Evolutionary conservation across 1,140 invertebrate genomes (phyloP), one percentile per base, ranked within the genome.

Genomic region (Papilio machaon): DNA sequence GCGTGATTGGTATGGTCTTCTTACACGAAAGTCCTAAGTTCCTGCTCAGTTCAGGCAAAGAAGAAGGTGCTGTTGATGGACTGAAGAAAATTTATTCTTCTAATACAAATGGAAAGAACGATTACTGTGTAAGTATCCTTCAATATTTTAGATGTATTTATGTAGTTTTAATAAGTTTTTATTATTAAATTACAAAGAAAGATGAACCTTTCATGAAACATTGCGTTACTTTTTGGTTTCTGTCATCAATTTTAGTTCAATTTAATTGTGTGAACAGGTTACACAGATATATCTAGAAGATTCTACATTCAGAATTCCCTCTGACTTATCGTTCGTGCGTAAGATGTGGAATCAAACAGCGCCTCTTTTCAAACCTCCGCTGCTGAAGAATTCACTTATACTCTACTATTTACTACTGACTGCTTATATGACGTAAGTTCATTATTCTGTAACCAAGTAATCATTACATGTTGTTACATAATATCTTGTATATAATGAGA

Each of bases 21-120:
- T 95, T 97, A 79, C 95, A 96, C 15, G 90, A 91, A 80, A 96
- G 95, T 82, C 96, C 96, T 1, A 96, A 96, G 87, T 96, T 95
- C 83, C 88, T 96, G 5, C 90, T 96, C 19, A 92, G 90, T 43
- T 91, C 89, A 84, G 92, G 93, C 86, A 83, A 86, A 79, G 85
- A 94, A 43, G 84, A 90, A 0, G 88, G 90, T 17, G 90, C 94
- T 3, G 64, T 95, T 0, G 82, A 89, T 17, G 84, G 91, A 9
- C 80, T 95, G 73, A 87, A 80, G 54, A 77, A 64, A 46, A 93
- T 95, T 15, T 88, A 88, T 80, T 79, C 23, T 8, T 85, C 81
- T 77, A 95, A 95, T 82, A 87, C 79, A 11, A 86, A 88, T 47
- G 82, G 76, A 5, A 64, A 82, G 7, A 85, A 82, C 54, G 80